phyloP scores from a whole-genome alignment of 2,797 vertebrate species.

The Selene dorsalis region DNA sequence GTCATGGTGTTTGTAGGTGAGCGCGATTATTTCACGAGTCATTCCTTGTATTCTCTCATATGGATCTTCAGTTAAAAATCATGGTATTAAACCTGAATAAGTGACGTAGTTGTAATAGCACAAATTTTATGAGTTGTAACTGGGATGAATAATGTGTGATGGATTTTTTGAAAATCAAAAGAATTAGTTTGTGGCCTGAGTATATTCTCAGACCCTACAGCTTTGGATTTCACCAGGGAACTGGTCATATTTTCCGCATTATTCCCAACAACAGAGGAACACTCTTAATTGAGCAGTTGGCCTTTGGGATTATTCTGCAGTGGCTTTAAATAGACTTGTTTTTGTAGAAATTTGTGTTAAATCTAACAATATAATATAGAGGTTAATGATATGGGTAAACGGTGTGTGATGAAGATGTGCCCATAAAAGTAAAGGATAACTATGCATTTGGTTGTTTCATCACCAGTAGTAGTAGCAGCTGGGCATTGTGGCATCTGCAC shows the following conservation, averaged over 20 bases:
- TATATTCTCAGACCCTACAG: conserved; percentile 17
- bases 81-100: conserved; percentile 19
- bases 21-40: conserved; percentile 7
- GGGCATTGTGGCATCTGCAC: conserved; percentile 33
- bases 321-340: conserved; percentile 14
- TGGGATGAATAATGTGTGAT: conserved; percentile 44
- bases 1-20: conserved; percentile 37
- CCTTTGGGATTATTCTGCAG: not conserved
- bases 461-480: not conserved
- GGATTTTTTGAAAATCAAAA: conserved; percentile 37
- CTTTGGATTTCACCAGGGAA: conserved; percentile 39
- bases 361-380: conserved; percentile 11
- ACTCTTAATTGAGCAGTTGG: conserved; percentile 37
- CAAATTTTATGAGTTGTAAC: conserved; percentile 26
- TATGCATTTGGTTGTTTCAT: conserved; percentile 11
- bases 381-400: conserved; percentile 1
- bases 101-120: not conserved
- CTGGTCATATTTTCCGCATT: conserved; percentile 56
- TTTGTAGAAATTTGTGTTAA: not conserved
- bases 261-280: conserved; percentile 20
- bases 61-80: conserved; percentile 29
- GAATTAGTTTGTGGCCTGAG: conserved; percentile 47
- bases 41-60: conserved; percentile 3
- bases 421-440: not conserved
- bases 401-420: not conserved